phyloP scores from a whole-genome alignment of 1,140 invertebrate genomes.

The Pinna nobilis region DNA sequence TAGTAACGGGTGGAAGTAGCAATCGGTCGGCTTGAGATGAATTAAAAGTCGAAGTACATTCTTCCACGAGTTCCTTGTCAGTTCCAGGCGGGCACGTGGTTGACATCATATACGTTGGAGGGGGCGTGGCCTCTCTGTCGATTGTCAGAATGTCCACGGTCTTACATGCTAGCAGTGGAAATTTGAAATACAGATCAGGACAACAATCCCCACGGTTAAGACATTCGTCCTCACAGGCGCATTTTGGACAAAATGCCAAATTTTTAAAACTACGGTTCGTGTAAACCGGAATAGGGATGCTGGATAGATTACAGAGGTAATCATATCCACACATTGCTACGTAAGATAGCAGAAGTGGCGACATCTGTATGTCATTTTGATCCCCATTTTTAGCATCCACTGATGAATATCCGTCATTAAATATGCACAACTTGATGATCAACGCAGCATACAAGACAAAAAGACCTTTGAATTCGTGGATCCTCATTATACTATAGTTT shows the following conservation, averaged over 20 bases:
- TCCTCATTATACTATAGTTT: no score
- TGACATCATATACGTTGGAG: not conserved
- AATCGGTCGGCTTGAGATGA: not conserved
- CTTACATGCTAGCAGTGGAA: not conserved
- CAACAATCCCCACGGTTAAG: conserved; percentile 21
- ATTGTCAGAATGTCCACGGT: not conserved
- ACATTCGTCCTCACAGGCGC: conserved; percentile 14
- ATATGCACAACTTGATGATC: no score
- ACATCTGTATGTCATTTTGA: no score
- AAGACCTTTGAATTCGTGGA: no score
- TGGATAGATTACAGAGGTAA: not conserved
- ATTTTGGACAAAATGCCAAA: conserved; percentile 20
- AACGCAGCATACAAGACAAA: no score
- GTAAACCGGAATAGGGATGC: not conserved
- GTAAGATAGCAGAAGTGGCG: no score
- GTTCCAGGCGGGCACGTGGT: not conserved
- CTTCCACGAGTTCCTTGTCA: not conserved
- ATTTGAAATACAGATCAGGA: conserved; percentile 16
- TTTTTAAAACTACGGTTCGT: not conserved
- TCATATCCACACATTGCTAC: not conserved
- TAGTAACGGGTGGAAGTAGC: conserved; percentile 16
- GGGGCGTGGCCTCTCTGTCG: not conserved
- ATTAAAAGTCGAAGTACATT: not conserved
- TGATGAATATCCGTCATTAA: no score
- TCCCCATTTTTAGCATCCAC: no score